A percentile compares a stretch with the other conserved stretches of the same genome.
phyloP scores from a whole-genome alignment of 2,888 invertebrate species.

The Zeuzera pyrina region DNA sequence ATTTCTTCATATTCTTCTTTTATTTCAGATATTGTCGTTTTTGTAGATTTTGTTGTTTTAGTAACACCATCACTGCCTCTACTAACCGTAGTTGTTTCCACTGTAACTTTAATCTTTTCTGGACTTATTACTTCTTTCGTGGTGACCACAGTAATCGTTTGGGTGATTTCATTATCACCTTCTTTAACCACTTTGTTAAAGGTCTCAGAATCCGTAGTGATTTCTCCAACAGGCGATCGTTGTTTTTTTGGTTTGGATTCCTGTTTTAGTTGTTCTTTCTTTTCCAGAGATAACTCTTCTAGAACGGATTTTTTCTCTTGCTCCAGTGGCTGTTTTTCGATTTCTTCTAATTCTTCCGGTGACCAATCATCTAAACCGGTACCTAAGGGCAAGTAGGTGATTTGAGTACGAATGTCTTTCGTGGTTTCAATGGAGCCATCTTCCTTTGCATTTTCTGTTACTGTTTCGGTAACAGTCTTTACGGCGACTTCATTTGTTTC shows the following conservation, averaged over 20 bases:
- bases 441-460: conserved; percentile 52
- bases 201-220: conserved; percentile 60
- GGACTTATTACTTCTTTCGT: conserved; percentile 64
- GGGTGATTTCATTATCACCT: conserved; percentile 56
- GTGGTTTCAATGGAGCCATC: conserved; percentile 61
- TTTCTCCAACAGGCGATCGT: conserved; percentile 60
- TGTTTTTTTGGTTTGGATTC: conserved; percentile 45
- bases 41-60: conserved; percentile 65
- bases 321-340: conserved; percentile 38
- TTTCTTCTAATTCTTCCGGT: conserved; percentile 54
- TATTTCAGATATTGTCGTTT: conserved; percentile 64
- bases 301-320: conserved; percentile 31
- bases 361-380: conserved; percentile 61
- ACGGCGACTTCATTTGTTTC: conserved; percentile 55
- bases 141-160: conserved; percentile 63
- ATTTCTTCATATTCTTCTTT: conserved; percentile 65
- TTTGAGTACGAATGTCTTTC: conserved; percentile 63
- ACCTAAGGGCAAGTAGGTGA: conserved; percentile 61
- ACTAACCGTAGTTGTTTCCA: conserved; percentile 64
- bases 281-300: conserved; percentile 28
- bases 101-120: conserved; percentile 59
- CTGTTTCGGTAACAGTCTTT: conserved; percentile 59
- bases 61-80: conserved; percentile 58
- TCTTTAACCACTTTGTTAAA: conserved; percentile 58
- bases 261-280: conserved; percentile 26